Percentiles rank a stretch among this genome's conserved stretches.
Conservation (phyloP, 2,113 vertebrate genomes). For the Larimichthys polyactis region DNA sequence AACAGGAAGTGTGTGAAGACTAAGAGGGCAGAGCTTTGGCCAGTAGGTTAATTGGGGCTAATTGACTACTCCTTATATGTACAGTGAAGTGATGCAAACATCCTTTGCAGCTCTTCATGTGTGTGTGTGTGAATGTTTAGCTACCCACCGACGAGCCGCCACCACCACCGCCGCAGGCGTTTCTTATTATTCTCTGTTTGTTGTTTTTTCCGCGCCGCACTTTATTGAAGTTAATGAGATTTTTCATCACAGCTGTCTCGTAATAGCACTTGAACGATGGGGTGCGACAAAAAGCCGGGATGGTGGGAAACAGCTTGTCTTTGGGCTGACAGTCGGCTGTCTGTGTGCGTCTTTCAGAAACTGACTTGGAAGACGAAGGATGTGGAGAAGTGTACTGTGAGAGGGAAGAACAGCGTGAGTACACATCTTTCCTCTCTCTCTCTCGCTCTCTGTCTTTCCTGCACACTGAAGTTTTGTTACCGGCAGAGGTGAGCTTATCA, state of each 20-base stretch:
- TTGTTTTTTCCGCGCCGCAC: conserved; percentile 50
- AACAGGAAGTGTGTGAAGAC: not conserved
- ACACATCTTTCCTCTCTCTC: conserved; percentile 9
- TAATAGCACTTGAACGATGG: conserved; percentile 66
- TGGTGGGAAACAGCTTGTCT: conserved; percentile 51
- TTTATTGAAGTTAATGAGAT: conserved; percentile 78
- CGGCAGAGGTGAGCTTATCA: conserved; percentile 50
- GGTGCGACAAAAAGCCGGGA: conserved; percentile 47
- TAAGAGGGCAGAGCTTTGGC: conserved; percentile 5
- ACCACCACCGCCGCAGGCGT: conserved; percentile 7
- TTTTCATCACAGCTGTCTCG: conserved; percentile 72
- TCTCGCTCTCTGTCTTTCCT: conserved; percentile 10
- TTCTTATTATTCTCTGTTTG: conserved; percentile 47
- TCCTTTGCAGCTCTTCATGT: conserved; percentile 1
- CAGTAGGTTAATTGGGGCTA: conserved; percentile 55
- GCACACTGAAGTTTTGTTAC: conserved; percentile 31
- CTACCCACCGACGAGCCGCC: conserved; percentile 34
- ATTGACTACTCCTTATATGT: conserved; percentile 33
- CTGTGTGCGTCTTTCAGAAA: conserved; percentile 78
- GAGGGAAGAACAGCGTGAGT: conserved; percentile 88
- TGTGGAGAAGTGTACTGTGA: conserved; percentile 87
- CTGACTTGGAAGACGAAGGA: conserved; percentile 88
- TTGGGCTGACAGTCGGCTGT: conserved; percentile 64
- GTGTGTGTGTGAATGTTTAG: not conserved
- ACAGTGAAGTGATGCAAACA: conserved; percentile 23